A percentile compares a stretch with the other conserved stretches of the same genome.
phyloP scores from a whole-genome alignment of 1,140 invertebrate species.

The Parasteatoda tepidariorum region DNA sequence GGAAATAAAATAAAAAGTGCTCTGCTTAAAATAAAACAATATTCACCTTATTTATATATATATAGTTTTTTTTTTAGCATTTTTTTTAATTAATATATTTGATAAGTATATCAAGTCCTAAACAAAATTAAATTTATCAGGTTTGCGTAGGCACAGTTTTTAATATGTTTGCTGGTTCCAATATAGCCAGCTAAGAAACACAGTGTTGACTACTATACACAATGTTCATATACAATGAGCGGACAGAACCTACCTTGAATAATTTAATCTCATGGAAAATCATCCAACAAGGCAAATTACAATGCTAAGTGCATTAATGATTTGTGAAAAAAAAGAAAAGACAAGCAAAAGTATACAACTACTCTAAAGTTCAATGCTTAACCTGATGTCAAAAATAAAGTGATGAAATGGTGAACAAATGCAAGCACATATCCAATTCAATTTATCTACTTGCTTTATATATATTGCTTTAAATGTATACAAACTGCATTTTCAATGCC shows the following conservation, averaged over 20 bases:
- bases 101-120: constrained; percentile 8
- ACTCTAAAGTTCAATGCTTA: too few relatives aligned
- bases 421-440: too few relatives aligned
- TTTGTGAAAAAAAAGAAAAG: too few relatives aligned
- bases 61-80: too few relatives aligned
- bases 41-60: not conserved
- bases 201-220: constrained; percentile 36
- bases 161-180: constrained; percentile 27
- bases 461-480: too few relatives aligned
- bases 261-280: constrained; percentile 43
- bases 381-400: too few relatives aligned
- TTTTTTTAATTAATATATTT: constrained; percentile 24
- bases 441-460: too few relatives aligned
- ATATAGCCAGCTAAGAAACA: constrained; percentile 24
- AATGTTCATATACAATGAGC: constrained; percentile 49
- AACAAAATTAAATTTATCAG: constrained; percentile 51
- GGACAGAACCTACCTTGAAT: constrained; percentile 16
- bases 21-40: not conserved
- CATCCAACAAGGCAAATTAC: not conserved
- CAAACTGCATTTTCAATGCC: too few relatives aligned
- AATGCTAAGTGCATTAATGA: not conserved
- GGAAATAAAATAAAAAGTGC: constrained; percentile 21
- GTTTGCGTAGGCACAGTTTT: constrained; percentile 55
- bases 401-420: too few relatives aligned
- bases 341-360: too few relatives aligned